Conservation (phyloP, 2,888 invertebrate genomes). For the Crioceris asparagi region DNA sequence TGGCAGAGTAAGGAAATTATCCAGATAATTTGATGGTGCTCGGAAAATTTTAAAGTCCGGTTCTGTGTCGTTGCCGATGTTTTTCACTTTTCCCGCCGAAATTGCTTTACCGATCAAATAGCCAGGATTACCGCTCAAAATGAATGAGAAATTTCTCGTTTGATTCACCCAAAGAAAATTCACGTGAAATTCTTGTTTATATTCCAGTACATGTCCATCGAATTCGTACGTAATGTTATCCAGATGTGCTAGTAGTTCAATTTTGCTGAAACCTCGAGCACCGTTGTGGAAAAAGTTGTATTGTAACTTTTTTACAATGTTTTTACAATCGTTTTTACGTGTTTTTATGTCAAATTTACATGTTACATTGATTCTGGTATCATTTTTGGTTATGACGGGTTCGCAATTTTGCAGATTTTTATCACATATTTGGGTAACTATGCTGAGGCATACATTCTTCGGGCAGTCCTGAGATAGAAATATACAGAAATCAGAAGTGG, state of each 20-base stretch:
- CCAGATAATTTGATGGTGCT: slow-evolving; percentile 20
- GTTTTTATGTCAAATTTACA: slow-evolving; percentile 19
- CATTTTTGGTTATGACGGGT: slow-evolving; percentile 16
- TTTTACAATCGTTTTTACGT: slow-evolving; percentile 25
- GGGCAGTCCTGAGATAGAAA: slow-evolving; percentile 31
- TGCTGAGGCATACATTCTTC: slow-evolving; percentile 30
- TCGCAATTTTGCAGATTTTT: slow-evolving; percentile 26
- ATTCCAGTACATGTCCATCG: slow-evolving; percentile 10
- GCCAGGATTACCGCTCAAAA: slow-evolving; percentile 66
- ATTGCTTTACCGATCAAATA: slow-evolving; percentile 58
- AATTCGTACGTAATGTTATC: slow-evolving; percentile 24
- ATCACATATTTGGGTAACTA: slow-evolving; percentile 29
- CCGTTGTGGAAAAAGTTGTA: slow-evolving; percentile 39
- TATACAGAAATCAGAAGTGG: background rate
- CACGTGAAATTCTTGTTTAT: slow-evolving; percentile 28
- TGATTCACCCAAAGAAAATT: slow-evolving; percentile 31
- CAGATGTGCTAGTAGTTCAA: slow-evolving; percentile 29
- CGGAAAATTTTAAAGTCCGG: slow-evolving; percentile 18
- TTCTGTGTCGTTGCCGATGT: slow-evolving; percentile 28
- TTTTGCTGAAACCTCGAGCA: slow-evolving; percentile 34
- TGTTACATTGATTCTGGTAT: slow-evolving; percentile 14
- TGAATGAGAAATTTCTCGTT: slow-evolving; percentile 25
- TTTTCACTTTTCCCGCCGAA: slow-evolving; percentile 36
- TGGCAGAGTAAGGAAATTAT: slow-evolving; percentile 35
- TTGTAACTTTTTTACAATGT: slow-evolving; percentile 30